phyloP scores from a whole-genome alignment of 1,140 invertebrate genomes.

The Monochamus saltuarius region DNA sequence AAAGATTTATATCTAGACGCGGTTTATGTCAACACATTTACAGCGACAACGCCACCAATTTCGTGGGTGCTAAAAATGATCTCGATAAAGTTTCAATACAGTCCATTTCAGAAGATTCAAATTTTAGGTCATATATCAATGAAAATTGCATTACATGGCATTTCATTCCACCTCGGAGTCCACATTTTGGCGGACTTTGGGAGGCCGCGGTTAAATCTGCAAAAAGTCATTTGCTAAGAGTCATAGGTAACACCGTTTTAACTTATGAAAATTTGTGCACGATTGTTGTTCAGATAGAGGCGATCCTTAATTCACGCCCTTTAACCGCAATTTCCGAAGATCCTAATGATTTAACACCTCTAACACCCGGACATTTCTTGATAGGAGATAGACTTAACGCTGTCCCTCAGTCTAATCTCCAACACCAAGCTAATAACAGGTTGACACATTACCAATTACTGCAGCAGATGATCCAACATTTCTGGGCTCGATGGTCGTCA shows the following conservation, averaged over 20 bases:
- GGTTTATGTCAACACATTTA: constrained; percentile 32
- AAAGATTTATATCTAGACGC: too few species aligned
- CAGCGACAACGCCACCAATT: constrained; percentile 37
- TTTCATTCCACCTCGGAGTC: constrained; percentile 34
- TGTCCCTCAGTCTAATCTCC: constrained; percentile 21
- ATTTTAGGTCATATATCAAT: constrained; percentile 25
- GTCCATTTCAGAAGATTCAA: not conserved
- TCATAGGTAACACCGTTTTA: constrained; percentile 35
- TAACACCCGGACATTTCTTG: constrained; percentile 51
- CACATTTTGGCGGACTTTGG: constrained; percentile 44
- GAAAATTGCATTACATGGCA: too few species aligned
- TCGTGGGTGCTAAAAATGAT: constrained; percentile 27
- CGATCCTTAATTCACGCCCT: constrained; percentile 45
- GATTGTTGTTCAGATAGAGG: constrained; percentile 37
- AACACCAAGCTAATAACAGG: not conserved
- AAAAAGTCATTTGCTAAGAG: constrained; percentile 36
- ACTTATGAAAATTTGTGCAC: constrained; percentile 42
- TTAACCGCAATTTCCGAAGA: constrained; percentile 35
- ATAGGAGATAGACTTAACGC: too few species aligned
- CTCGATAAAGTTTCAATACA: constrained; percentile 1
- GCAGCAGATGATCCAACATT: constrained; percentile 28
- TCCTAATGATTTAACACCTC: constrained; percentile 33
- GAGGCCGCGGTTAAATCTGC: too few species aligned
- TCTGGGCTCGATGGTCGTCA: constrained; percentile 35
- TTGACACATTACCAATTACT: constrained; percentile 12